Evolutionary conservation across 64 coral and sea anemone species (phyloP), one percentile per base, ranked within the genome.

Genomic region (Stylophora pistillata): DNA sequence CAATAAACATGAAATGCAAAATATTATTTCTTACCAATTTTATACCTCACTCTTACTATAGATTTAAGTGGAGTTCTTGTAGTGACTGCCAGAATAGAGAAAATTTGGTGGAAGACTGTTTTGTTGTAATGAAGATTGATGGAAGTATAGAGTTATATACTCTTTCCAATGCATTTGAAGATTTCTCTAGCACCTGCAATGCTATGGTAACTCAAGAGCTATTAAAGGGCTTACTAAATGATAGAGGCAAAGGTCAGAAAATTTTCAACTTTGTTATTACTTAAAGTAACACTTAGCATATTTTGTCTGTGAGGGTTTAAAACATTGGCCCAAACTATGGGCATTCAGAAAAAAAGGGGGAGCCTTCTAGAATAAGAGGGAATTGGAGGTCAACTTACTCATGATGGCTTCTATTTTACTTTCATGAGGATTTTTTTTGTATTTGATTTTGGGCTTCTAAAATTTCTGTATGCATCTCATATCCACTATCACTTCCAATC

Each of bases 161-260:
- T 55, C 73, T 93, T 10, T 84, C 57, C 69, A 63, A 30, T 56
- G 29, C 78, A 25, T 62, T 71, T 55, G 56, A 61, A 30, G 63
- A 25, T 83, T 52, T 85, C 29, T 34, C 31, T 14, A n/a, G 41
- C 21, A 47, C 37, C 21, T 90, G 87, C 70, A 77, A 89, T 90
- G 91, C 86, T 87, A 72, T 79, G 30, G 87, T 90, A 58, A 79
- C 74, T 76, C 72, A 53, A 82, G 95, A 97, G 5, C 54, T 93
- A 57, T 31, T 97, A 17, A 97, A 93, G 78, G 81, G 90, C 21
- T 76, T 96, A 25, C 78, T 97, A 34, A 78, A 72, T 27, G 91
- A 97, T 31, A 90, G 91, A 93, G 95, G 95, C 52, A 97, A 97
- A 97, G 95, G 95, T 97, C 27, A 13, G 13, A 71, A 23, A 81